Evolutionary conservation across 2,888 invertebrate genomes (phyloP).

Genomic region (Zaprionus bogoriensis): DNA sequence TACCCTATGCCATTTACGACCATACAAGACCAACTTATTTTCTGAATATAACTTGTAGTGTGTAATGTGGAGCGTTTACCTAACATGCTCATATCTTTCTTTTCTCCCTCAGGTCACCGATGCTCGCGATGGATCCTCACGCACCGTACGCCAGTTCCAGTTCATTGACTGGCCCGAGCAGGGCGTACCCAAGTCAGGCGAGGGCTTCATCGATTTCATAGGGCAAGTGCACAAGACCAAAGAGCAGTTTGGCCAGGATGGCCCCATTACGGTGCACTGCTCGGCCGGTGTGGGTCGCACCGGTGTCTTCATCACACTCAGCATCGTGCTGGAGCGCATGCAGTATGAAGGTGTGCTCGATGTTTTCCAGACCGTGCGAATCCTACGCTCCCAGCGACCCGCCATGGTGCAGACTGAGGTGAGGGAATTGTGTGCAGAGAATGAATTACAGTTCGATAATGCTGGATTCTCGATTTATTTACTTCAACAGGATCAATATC

Average conservation of each 20-base stretch:
- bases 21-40: too few species aligned
- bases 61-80: neutral
- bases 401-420: slow-evolving; percentile 99
- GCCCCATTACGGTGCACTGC: slow-evolving; percentile 99
- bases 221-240: slow-evolving; percentile 99
- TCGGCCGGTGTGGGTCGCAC: slow-evolving; percentile 99
- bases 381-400: slow-evolving; percentile 98
- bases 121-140: slow-evolving; percentile 97
- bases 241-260: slow-evolving; percentile 99
- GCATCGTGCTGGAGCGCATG: slow-evolving; percentile 99
- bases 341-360: slow-evolving; percentile 99
- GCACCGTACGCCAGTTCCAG: slow-evolving; percentile 98
- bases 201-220: slow-evolving; percentile 99
- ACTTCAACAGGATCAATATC: slow-evolving; percentile 95
- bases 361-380: slow-evolving; percentile 99
- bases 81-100: neutral
- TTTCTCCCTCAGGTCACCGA: slow-evolving; percentile 89
- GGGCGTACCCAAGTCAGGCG: slow-evolving; percentile 98
- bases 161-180: slow-evolving; percentile 98
- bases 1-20: too few species aligned
- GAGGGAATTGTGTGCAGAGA: slow-evolving; percentile 67
- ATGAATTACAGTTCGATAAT: neutral
- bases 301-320: slow-evolving; percentile 98
- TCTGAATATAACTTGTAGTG: too few species aligned
- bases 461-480: neutral